phyloP scores from a whole-genome alignment of 2,113 vertebrate species.

The Megaceryle maxima region DNA sequence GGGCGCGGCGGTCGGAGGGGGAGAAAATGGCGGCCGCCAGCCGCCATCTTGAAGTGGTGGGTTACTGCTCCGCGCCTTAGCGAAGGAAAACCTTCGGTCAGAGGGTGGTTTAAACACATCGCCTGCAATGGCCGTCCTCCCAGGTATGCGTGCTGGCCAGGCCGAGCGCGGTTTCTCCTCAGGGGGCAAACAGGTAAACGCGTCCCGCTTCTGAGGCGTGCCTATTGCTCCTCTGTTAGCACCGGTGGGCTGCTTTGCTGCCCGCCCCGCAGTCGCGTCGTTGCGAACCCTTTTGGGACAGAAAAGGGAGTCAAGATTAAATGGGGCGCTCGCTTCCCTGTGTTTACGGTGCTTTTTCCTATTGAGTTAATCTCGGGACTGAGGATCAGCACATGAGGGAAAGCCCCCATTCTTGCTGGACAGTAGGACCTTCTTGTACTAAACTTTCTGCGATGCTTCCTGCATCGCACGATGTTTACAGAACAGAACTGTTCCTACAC shows the following conservation, averaged over 20 bases:
- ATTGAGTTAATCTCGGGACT: not conserved
- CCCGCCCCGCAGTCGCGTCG: accelerated
- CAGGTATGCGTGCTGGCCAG: not conserved
- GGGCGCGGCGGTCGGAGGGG: not conserved
- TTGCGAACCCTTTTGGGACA: not conserved
- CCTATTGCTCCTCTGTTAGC: accelerated
- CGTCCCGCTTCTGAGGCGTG: accelerated
- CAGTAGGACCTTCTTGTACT: not conserved
- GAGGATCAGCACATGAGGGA: not conserved
- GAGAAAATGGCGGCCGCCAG: not conserved
- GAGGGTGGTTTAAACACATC: not conserved
- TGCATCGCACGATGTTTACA: not conserved
- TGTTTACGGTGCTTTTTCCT: not conserved
- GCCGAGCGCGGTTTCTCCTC: not conserved
- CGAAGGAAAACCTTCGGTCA: accelerated
- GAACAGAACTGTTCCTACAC: not conserved
- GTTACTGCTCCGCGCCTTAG: accelerated
- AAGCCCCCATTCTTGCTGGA: not conserved
- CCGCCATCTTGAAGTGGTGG: accelerated
- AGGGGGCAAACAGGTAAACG: too few species aligned
- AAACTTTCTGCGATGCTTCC: not conserved
- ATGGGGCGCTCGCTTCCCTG: too few species aligned
- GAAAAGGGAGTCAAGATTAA: not conserved
- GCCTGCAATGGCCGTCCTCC: not conserved
- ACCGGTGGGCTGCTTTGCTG: not conserved